phyloP scores from a whole-genome alignment of 1,140 invertebrate genomes.

The Psix sp. region DNA sequence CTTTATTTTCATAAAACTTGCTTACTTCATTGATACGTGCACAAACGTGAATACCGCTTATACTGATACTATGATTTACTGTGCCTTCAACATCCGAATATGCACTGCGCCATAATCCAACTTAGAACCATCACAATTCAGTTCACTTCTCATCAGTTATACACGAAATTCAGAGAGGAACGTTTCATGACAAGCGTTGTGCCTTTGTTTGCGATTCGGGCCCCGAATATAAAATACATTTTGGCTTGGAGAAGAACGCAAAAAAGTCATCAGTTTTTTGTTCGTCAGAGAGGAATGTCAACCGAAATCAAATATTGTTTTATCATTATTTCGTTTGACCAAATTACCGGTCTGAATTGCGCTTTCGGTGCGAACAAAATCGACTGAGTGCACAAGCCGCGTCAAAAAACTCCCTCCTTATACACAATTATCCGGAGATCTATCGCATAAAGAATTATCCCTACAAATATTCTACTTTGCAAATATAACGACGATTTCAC shows the following conservation, averaged over 20 bases:
- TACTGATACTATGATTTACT: slow-evolving; percentile 54
- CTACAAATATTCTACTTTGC: slow-evolving; percentile 56
- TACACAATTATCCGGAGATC: slow-evolving; percentile 50
- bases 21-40: slow-evolving; percentile 53
- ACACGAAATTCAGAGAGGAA: slow-evolving; percentile 42
- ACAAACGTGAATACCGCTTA: slow-evolving; percentile 58
- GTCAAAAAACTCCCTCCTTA: background rate
- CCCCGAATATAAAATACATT: no score
- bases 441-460: slow-evolving; percentile 58
- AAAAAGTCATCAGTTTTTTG: no score
- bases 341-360: no score
- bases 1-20: slow-evolving; percentile 35
- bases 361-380: no score
- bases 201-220: background rate
- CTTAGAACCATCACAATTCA: slow-evolving; percentile 60
- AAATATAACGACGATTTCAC: slow-evolving; percentile 60
- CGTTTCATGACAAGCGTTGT: slow-evolving; percentile 5
- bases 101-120: slow-evolving; percentile 57
- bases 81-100: slow-evolving; percentile 56
- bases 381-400: background rate
- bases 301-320: no score
- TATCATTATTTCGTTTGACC: no score
- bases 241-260: no score
- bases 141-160: slow-evolving; percentile 47
- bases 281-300: no score